Conservation (phyloP, 2,888 invertebrate genomes). For the Pimpla rufipes region DNA sequence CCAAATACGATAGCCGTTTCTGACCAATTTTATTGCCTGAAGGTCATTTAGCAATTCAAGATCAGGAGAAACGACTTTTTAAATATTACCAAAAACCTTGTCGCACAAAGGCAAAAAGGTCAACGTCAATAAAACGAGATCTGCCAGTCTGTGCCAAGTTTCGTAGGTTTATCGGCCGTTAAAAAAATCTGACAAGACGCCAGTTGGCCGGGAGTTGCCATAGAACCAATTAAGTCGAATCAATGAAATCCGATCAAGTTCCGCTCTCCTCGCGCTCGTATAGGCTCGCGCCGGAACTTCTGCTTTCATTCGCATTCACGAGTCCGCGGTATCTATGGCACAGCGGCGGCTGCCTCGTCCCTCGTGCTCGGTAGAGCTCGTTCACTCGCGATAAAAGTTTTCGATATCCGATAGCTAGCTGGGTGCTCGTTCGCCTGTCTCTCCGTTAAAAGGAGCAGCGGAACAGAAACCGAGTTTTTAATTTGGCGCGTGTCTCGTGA, state of each 20-base stretch:
- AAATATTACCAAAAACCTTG: no score
- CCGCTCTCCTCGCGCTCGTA: not conserved
- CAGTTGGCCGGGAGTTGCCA: constrained; percentile 40
- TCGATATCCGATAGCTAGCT: constrained; percentile 77
- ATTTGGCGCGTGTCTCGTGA: constrained; percentile 83
- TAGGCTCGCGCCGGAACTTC: constrained; percentile 37
- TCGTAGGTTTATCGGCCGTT: not conserved
- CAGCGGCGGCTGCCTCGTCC: not conserved
- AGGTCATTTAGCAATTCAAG: no score
- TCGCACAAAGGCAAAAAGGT: not conserved
- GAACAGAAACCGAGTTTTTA: constrained; percentile 83
- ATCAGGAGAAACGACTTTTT: no score
- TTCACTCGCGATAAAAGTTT: constrained; percentile 76
- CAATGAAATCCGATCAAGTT: constrained; percentile 53
- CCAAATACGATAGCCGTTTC: no score
- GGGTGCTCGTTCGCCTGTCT: constrained; percentile 67
- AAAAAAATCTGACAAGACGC: constrained; percentile 18
- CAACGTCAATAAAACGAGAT: not conserved
- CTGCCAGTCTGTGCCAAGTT: not conserved
- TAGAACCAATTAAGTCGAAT: constrained; percentile 58
- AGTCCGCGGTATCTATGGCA: constrained; percentile 26
- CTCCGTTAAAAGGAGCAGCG: constrained; percentile 78
- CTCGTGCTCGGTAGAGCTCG: constrained; percentile 31
- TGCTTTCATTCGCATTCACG: constrained; percentile 53
- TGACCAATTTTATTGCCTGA: no score